A percentile compares a stretch with the other conserved stretches of the same genome.
Evolutionary conservation across 2,797 vertebrate species (phyloP).

Genomic region (Podarcis lilfordi): DNA sequence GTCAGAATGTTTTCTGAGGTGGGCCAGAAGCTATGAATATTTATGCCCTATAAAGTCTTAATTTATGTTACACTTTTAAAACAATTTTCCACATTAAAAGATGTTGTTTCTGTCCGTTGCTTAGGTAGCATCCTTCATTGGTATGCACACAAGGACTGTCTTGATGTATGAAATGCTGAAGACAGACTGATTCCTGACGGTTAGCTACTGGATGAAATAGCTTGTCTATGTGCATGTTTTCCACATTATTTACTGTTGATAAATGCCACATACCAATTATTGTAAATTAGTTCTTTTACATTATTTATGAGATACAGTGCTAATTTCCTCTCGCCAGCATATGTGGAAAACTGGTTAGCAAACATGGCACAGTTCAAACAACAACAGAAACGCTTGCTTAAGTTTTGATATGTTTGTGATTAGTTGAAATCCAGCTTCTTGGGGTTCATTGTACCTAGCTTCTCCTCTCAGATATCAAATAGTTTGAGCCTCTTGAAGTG

Average conservation of each 20-base stretch:
- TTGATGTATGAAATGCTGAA: constrained; percentile 64
- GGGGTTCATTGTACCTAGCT: background rate
- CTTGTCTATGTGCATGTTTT: constrained; percentile 29
- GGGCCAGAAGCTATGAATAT: constrained; percentile 78
- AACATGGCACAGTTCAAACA: constrained; percentile 46
- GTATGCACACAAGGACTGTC: constrained; percentile 61
- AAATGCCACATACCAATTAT: constrained; percentile 75
- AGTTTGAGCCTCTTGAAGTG: background rate
- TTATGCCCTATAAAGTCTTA: constrained; percentile 66
- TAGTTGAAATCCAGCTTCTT: background rate
- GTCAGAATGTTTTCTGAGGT: constrained; percentile 75
- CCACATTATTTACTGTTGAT: constrained; percentile 74
- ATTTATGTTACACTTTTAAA: constrained; percentile 66
- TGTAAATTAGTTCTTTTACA: constrained; percentile 80
- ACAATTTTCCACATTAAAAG: constrained; percentile 73
- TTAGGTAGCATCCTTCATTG: constrained; percentile 74
- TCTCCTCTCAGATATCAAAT: background rate
- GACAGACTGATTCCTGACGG: constrained; percentile 61
- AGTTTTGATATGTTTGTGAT: constrained; percentile 39
- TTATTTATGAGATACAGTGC: constrained; percentile 77
- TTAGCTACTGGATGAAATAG: constrained; percentile 64
- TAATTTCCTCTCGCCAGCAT: constrained; percentile 67
- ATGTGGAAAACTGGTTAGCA: constrained; percentile 70
- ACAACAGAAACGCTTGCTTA: constrained; percentile 59
- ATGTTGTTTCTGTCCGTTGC: constrained; percentile 61